Evolutionary conservation across 2,797 vertebrate species (phyloP).

Genomic region (Gallirallus australis): DNA sequence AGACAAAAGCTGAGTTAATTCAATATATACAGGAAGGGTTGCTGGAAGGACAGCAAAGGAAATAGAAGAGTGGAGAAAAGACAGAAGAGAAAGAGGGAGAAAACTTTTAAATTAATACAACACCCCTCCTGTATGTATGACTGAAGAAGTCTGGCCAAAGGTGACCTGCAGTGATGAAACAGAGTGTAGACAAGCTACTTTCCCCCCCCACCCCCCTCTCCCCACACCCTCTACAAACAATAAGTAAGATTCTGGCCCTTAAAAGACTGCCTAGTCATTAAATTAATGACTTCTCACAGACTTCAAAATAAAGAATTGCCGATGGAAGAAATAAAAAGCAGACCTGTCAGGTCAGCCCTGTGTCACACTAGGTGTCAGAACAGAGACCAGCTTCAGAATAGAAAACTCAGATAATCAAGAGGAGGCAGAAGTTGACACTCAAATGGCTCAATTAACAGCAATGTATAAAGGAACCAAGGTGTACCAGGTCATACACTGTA

Average conservation of each 20-base stretch:
- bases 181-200: background rate
- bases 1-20: slow-evolving; percentile 81
- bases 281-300: background rate
- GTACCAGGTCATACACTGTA: background rate
- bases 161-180: background rate
- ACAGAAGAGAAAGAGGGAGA: background rate
- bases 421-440: background rate
- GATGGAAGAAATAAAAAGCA: background rate
- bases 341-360: background rate
- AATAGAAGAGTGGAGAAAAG: background rate
- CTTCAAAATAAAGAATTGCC: background rate
- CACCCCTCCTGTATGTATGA: background rate
- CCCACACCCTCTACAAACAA: background rate
- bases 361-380: background rate
- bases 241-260: background rate
- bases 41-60: background rate
- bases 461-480: background rate
- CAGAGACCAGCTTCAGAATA: background rate
- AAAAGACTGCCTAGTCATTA: background rate
- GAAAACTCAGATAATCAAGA: background rate
- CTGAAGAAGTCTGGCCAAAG: background rate
- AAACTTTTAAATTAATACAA: background rate
- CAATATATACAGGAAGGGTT: background rate
- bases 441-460: background rate
- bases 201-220: background rate